These are phyloP conservation scores for Vandiemenella viatica DNA, from an alignment of 2,888 invertebrate species.

Conservation along the genomic window DNA sequence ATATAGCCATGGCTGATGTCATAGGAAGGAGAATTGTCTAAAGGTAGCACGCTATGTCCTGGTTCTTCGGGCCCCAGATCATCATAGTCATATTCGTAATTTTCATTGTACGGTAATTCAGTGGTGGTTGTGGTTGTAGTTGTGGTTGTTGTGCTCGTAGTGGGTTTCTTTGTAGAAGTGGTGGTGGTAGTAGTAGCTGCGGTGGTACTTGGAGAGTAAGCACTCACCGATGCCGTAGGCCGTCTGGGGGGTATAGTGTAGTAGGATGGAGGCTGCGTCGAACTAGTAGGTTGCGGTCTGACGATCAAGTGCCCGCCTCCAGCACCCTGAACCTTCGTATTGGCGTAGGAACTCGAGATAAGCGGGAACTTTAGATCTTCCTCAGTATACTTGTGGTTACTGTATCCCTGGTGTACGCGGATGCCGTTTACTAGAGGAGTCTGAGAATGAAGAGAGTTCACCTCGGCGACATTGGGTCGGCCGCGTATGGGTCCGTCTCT, in stretches of 20 bases:
- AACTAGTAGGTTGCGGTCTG: slow-evolving; percentile 6
- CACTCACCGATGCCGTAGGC: neutral
- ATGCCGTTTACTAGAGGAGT: slow-evolving; percentile 10
- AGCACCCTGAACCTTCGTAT: slow-evolving; percentile 50
- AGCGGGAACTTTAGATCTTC: slow-evolving; percentile 43
- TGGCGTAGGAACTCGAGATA: slow-evolving; percentile 56
- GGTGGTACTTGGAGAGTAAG: slow-evolving; percentile 13
- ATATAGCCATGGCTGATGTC: neutral
- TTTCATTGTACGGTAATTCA: slow-evolving; percentile 18
- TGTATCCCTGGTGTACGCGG: slow-evolving; percentile 4
- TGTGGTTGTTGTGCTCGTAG: slow-evolving; percentile 16
- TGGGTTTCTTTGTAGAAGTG: no score
- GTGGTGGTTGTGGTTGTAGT: slow-evolving; percentile 19
- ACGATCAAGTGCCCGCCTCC: slow-evolving; percentile 11
- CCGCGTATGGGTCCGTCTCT: slow-evolving; percentile 34
- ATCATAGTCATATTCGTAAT: slow-evolving; percentile 23
- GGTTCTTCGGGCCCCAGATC: slow-evolving; percentile 14
- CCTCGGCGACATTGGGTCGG: neutral
- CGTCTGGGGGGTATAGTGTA: slow-evolving; percentile 18
- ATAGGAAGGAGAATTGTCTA: neutral
- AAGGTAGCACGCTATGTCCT: slow-evolving; percentile 17
- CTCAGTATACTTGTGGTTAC: slow-evolving; percentile 9
- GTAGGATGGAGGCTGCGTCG: slow-evolving; percentile 17
- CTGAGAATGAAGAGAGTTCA: neutral
- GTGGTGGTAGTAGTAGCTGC: slow-evolving; percentile 12